These are phyloP conservation scores for Psilopogon haemacephalus DNA, from an alignment of 2,113 vertebrate species.

Conservation along the genomic window DNA sequence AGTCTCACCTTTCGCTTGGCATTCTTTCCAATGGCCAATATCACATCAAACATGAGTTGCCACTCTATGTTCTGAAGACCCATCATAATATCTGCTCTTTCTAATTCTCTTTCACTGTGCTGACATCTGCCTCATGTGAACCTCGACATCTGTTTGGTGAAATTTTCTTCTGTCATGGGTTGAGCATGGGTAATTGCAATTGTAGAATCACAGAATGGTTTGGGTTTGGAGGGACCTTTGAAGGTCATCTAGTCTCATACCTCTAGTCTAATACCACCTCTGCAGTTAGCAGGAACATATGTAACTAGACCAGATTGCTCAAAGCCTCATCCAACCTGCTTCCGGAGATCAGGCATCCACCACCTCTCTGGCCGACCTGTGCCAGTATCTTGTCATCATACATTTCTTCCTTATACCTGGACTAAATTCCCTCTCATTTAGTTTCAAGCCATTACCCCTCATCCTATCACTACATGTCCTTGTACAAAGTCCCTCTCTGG, in stretches of 20 bases:
- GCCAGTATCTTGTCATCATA: background rate
- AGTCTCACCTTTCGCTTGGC: background rate
- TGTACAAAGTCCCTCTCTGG: background rate
- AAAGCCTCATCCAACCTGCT: background rate
- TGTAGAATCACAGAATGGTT: background rate
- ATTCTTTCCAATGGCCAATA: background rate
- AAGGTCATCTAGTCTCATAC: background rate
- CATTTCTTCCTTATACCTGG: background rate
- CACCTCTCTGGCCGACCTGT: too few relatives aligned
- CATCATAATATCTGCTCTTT: background rate
- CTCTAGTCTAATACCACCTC: background rate
- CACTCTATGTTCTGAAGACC: background rate
- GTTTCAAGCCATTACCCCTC: background rate
- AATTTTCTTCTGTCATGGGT: background rate
- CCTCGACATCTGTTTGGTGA: background rate
- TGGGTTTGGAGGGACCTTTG: background rate
- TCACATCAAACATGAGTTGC: rapidly evolving
- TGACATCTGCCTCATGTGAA: background rate
- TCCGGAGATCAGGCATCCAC: background rate
- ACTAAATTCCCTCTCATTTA: background rate
- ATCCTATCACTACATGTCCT: too few relatives aligned
- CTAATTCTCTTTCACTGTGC: background rate
- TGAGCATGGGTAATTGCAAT: background rate
- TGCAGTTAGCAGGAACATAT: background rate
- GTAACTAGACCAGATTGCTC: background rate